Conservation (phyloP, 2,888 invertebrate genomes). For the Epinotia brunnichana region DNA sequence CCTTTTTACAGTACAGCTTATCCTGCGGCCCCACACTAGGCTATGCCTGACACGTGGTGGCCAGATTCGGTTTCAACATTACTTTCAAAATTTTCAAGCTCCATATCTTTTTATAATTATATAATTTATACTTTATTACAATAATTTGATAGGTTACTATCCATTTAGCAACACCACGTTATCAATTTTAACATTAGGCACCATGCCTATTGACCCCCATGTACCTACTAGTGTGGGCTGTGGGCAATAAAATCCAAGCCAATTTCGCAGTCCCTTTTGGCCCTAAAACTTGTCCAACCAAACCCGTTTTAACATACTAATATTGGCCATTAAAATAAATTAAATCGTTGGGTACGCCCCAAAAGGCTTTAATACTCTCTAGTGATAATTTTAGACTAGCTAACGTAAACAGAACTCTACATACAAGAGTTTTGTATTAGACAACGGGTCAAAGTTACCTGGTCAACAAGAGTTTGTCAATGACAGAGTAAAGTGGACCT, state of each 20-base stretch:
- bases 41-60: too few species aligned
- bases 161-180: too few species aligned
- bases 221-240: too few species aligned
- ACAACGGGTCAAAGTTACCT: neutral
- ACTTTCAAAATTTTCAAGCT: too few species aligned
- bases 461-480: conserved; percentile 2
- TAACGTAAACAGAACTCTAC: conserved; percentile 16
- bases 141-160: too few species aligned
- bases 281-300: conserved; percentile 35
- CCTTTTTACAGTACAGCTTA: too few species aligned
- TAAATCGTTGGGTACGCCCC: conserved; percentile 25
- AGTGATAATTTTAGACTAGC: conserved; percentile 31
- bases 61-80: too few species aligned
- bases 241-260: conserved; percentile 26
- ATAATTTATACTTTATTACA: too few species aligned
- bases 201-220: neutral
- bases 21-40: too few species aligned
- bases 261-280: conserved; percentile 10
- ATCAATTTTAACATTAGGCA: too few species aligned
- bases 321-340: conserved; percentile 44
- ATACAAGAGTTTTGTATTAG: neutral
- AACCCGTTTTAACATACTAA: conserved; percentile 39
- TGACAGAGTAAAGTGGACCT: neutral
- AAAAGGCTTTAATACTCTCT: conserved; percentile 7
- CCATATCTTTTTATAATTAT: too few species aligned